Evolutionary conservation across 1,140 invertebrate genomes (phyloP).

Genomic region (Diabrotica undecimpunctata): DNA sequence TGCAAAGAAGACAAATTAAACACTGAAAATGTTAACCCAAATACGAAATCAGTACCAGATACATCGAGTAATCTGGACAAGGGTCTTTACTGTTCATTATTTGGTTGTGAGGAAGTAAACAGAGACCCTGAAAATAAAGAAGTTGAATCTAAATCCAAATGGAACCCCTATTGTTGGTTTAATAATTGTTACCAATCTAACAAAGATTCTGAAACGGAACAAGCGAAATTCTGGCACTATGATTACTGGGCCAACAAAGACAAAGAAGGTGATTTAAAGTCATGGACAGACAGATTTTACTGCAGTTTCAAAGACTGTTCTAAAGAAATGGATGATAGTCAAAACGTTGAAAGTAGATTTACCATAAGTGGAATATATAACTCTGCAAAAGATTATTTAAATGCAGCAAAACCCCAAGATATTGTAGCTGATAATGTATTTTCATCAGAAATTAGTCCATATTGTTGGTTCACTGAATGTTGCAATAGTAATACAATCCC

Average conservation of each 20-base stretch:
- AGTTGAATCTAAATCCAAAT: no score
- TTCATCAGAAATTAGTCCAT: constrained; percentile 13
- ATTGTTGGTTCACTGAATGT: constrained; percentile 23
- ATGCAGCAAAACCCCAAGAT: neutral
- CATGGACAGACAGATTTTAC: no score
- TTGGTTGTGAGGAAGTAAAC: neutral
- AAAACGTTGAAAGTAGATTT: no score
- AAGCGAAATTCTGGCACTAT: neutral
- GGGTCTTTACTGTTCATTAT: neutral
- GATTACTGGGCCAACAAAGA: neutral
- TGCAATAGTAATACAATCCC: constrained; percentile 26
- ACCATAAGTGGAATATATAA: no score
- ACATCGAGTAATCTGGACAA: no score
- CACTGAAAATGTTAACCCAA: no score
- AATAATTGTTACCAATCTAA: neutral
- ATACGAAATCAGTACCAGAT: no score
- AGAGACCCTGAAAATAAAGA: neutral
- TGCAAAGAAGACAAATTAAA: no score
- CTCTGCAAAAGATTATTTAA: no score
- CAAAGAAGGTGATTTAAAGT: neutral
- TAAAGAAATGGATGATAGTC: no score
- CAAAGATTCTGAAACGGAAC: neutral
- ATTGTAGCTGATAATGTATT: neutral
- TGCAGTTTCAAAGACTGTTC: no score
- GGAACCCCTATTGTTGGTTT: constrained; percentile 10